Percentiles rank a stretch among this genome's conserved stretches.
Conservation (phyloP, 2,888 invertebrate genomes). For the Leptopilina syphax region DNA sequence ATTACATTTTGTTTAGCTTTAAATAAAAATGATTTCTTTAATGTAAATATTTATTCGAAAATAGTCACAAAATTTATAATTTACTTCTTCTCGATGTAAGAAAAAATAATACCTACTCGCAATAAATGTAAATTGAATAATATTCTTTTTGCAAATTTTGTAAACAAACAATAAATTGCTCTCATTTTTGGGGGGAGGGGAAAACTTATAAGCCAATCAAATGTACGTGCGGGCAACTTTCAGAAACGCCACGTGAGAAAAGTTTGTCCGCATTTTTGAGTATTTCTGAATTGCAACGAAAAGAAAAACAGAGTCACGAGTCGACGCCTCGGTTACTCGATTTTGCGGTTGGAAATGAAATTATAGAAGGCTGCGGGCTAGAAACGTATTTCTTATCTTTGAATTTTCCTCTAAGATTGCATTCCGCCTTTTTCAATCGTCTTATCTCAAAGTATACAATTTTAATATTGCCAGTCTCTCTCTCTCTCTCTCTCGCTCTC, state of each 20-base stretch:
- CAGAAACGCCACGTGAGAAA: constrained; percentile 31
- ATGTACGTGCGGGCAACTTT: constrained; percentile 18
- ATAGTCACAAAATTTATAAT: too few relatives aligned
- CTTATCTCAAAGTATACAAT: constrained; percentile 19
- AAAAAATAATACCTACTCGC: too few relatives aligned
- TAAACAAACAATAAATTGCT: background rate
- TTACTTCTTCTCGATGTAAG: too few relatives aligned
- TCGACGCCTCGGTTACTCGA: constrained; percentile 52
- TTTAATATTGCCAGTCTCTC: constrained; percentile 15
- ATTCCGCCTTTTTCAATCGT: constrained; percentile 39
- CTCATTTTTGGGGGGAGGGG: background rate
- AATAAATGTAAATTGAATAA: too few relatives aligned
- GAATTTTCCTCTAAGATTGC: constrained; percentile 35
- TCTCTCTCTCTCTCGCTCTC: too few relatives aligned
- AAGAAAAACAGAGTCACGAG: constrained; percentile 34
- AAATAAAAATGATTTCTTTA: too few relatives aligned
- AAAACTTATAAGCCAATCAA: constrained; percentile 29
- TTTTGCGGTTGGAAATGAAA: constrained; percentile 51
- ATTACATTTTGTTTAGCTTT: too few relatives aligned
- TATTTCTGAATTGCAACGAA: constrained; percentile 32
- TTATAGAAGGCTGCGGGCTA: constrained; percentile 46
- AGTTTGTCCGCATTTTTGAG: constrained; percentile 27
- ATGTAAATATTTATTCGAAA: too few relatives aligned
- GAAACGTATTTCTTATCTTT: constrained; percentile 39
- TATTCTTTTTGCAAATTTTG: too few relatives aligned